Evolutionary conservation across 2,113 vertebrate species (phyloP).

Genomic region (Malurus cyaneus): DNA sequence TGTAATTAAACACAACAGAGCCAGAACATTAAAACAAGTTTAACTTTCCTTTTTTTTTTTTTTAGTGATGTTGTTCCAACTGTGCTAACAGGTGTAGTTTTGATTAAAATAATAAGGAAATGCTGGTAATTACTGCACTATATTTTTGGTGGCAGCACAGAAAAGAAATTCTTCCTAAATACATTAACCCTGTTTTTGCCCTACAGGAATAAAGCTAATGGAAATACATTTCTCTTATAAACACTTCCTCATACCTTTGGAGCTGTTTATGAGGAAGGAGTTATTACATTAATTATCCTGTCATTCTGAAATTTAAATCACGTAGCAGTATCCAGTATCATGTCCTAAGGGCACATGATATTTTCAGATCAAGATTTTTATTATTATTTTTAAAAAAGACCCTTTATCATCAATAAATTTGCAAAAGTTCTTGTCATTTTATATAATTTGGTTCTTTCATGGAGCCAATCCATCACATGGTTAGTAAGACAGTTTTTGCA

Average conservation of each 20-base stretch:
- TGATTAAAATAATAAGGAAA: background rate
- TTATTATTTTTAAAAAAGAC: background rate
- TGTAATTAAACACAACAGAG: background rate
- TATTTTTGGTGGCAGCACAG: background rate
- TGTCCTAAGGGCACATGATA: background rate
- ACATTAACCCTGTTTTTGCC: background rate
- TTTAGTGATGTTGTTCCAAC: background rate
- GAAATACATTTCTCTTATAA: conserved; percentile 5
- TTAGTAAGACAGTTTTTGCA: background rate
- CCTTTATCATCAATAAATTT: conserved; percentile 8
- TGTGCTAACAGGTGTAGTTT: background rate
- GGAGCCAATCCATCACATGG: conserved; percentile 7
- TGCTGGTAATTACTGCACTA: background rate
- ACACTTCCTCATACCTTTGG: background rate
- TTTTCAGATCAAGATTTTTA: background rate
- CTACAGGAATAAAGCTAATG: background rate
- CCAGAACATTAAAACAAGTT: background rate
- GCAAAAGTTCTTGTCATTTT: background rate
- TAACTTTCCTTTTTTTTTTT: background rate
- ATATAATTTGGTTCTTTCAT: conserved; percentile 10
- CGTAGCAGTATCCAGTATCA: background rate
- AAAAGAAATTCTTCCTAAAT: background rate
- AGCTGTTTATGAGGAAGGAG: conserved; percentile 21
- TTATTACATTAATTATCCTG: conserved; percentile 38
- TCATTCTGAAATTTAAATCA: conserved; percentile 50